Evolutionary conservation across 2,888 invertebrate genomes (phyloP).

Genomic region (Diarsia rubi): DNA sequence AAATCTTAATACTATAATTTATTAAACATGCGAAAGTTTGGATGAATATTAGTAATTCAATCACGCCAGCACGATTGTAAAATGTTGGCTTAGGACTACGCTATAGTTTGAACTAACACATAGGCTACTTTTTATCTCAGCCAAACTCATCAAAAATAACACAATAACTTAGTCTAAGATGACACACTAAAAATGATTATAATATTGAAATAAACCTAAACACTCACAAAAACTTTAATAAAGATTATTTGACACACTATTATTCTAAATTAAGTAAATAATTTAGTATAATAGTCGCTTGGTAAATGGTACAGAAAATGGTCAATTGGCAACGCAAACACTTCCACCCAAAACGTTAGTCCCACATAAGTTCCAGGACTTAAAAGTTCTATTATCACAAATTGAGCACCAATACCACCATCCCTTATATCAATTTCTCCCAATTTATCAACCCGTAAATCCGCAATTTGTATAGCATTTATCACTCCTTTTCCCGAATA

Average conservation of each 20-base stretch:
- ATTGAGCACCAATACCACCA: constrained; percentile 82
- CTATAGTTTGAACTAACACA: not conserved
- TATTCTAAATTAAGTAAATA: constrained; percentile 3
- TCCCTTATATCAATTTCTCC: constrained; percentile 79
- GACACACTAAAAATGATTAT: not conserved
- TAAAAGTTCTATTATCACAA: constrained; percentile 79
- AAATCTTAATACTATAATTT: not conserved
- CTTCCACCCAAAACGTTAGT: constrained; percentile 83
- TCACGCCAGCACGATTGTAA: not conserved
- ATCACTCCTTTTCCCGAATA: constrained; percentile 80
- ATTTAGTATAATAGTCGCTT: not conserved
- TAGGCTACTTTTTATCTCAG: not conserved
- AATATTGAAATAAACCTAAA: not conserved
- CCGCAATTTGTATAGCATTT: constrained; percentile 80
- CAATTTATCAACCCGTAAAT: constrained; percentile 80
- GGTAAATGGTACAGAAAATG: constrained; percentile 68
- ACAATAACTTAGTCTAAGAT: not conserved
- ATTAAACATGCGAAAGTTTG: not conserved
- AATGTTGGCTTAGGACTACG: not conserved
- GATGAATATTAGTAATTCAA: not conserved
- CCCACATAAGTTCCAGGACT: constrained; percentile 82
- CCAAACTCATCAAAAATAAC: not conserved
- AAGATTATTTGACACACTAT: not conserved
- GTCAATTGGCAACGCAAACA: constrained; percentile 78
- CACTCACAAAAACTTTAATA: not conserved